Base-by-base conservation (phyloP, 2,113 vertebrate genomes). In the Psettodes erumei region DNA sequence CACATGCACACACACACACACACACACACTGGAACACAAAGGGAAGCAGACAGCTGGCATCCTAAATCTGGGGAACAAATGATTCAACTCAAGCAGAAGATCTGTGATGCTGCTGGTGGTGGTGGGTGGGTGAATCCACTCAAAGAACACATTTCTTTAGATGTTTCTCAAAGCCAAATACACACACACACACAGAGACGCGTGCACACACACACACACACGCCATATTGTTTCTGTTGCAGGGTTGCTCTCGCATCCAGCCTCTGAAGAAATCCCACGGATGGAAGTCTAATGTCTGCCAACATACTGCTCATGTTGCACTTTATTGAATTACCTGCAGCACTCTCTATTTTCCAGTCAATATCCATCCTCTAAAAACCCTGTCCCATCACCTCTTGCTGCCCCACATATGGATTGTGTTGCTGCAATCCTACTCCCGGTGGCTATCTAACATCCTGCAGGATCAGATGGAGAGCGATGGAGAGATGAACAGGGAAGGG, bases 11-110 rank as follows among this genome's bases (percentile, higher is more conserved):
- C 54, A 62, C 70, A 45, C 66, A 72, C 80, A 27, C 37, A 56
- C 47, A 28, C 62, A 69, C 78, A 63, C 19, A 71, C n/a, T 18
- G 28, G 55, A 58, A 65, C 84, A 90, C 90, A 91, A 90, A 89
- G 84, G 78, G 76, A 87, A 73, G 67, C 71, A 88, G 90, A 90
- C 90, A 91, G 90, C 89, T 91, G 90, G 90, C 84, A 90, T 86
- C 84, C 83, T 89, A 84, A 88, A 89, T 89, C 87, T 80, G 75
- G 68, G 68, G 79, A 77, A 82, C 82, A 84, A 88, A 85, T 77
- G 72, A 86, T 89, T 83, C 61, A 71, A 79, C 51, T 70, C 53
- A 11, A 81, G 72, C 73, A 82, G 75, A 78, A 73, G 86, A 75
- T 79, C 58, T 71, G 80, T 82, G 82, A 79, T 79, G 76, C 64